Evolutionary conservation across 2,888 invertebrate genomes (phyloP).

Genomic region (Scaptomyza polygonia): DNA sequence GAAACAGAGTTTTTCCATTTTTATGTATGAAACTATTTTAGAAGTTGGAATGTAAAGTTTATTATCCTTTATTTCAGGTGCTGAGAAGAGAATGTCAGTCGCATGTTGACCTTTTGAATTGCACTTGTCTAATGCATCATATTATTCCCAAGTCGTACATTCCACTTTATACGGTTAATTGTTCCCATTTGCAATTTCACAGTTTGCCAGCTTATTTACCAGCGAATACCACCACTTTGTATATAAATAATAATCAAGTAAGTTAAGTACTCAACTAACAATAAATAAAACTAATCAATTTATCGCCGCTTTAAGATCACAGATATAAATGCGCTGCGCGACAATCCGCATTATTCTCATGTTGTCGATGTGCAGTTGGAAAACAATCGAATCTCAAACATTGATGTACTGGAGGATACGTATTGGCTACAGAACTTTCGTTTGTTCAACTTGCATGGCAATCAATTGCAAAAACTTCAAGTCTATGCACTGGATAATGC

Average conservation of each 20-base stretch:
- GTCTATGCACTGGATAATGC: slow-evolving; percentile 92
- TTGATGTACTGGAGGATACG: slow-evolving; percentile 90
- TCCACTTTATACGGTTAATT: slow-evolving; percentile 84
- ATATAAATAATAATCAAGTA: slow-evolving; percentile 82
- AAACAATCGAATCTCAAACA: slow-evolving; percentile 89
- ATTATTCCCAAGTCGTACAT: slow-evolving; percentile 79
- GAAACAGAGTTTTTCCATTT: too few species aligned
- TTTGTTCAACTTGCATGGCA: slow-evolving; percentile 90
- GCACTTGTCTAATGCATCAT: slow-evolving; percentile 82
- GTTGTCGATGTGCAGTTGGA: slow-evolving; percentile 91
- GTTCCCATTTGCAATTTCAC: slow-evolving; percentile 79
- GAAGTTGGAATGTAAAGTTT: too few species aligned
- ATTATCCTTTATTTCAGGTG: slow-evolving; percentile 17
- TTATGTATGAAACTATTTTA: not conserved
- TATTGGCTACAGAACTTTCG: slow-evolving; percentile 92
- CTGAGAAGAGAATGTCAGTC: slow-evolving; percentile 75
- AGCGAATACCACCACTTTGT: slow-evolving; percentile 82
- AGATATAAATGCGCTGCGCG: slow-evolving; percentile 88
- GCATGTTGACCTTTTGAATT: slow-evolving; percentile 81
- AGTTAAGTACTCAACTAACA: not conserved
- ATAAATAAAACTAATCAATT: too few species aligned
- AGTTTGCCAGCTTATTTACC: slow-evolving; percentile 82
- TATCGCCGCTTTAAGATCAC: slow-evolving; percentile 85
- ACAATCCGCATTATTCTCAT: slow-evolving; percentile 88
- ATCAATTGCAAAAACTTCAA: slow-evolving; percentile 90